Conservation (phyloP, 1,140 invertebrate species). For the Drosophila guanche region DNA sequence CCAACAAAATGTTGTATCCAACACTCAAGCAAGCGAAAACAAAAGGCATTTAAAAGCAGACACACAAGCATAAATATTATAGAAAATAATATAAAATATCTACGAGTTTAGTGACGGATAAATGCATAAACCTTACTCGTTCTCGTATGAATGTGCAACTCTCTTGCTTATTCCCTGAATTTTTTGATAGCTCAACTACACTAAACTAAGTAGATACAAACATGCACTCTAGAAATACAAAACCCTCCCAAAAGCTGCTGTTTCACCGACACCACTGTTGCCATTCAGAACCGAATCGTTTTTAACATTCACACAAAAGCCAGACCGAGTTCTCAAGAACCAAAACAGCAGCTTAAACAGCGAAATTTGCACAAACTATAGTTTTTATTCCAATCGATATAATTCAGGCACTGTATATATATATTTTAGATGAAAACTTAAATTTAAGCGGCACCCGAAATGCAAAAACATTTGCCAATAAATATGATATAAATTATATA, state of each 20-base stretch:
- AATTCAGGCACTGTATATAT: conserved; percentile 51
- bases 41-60: conserved; percentile 54
- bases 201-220: conserved; percentile 9
- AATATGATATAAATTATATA: conserved; percentile 12
- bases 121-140: conserved; percentile 35
- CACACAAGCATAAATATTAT: conserved; percentile 21
- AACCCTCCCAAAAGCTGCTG: no score
- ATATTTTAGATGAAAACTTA: conserved; percentile 43
- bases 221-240: conserved; percentile 1
- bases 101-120: conserved; percentile 7
- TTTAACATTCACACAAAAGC: no score
- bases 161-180: conserved; percentile 28
- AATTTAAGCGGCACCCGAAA: conserved; percentile 39
- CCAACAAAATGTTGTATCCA: conserved; percentile 8
- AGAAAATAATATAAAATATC: conserved; percentile 31
- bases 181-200: conserved; percentile 20
- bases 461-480: conserved; percentile 15
- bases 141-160: conserved; percentile 19
- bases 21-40: conserved; percentile 16
- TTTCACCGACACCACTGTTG: no score
- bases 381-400: conserved; percentile 20
- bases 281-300: no score
- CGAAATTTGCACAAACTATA: conserved; percentile 1
- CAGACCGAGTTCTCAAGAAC: no score
- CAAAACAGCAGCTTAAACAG: no score